phyloP scores from a whole-genome alignment of 1,140 invertebrate genomes.

The Eciton burchellii region DNA sequence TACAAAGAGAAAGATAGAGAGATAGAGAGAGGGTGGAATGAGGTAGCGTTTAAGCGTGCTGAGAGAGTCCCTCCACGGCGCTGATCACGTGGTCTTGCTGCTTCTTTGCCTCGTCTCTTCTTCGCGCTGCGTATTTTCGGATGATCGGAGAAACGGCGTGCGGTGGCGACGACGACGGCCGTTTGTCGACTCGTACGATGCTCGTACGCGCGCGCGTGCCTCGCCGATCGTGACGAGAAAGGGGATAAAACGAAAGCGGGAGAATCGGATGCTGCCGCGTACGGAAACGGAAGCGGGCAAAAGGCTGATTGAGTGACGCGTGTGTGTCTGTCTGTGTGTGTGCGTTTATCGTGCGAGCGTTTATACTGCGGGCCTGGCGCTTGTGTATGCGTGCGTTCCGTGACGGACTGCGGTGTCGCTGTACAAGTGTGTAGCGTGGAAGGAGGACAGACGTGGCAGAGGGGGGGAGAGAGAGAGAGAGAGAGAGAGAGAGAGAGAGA shows the following conservation, averaged over 20 bases:
- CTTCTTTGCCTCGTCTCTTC: conserved; percentile 41
- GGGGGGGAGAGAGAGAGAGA: conserved; percentile 19
- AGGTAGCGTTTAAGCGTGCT: conserved; percentile 47
- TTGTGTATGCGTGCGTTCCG: conserved; percentile 37
- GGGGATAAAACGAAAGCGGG: conserved; percentile 29
- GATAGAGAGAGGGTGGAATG: conserved; percentile 43
- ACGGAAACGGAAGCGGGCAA: conserved; percentile 6
- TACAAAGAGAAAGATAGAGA: conserved; percentile 41
- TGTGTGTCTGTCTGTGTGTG: conserved; percentile 51
- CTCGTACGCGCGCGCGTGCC: conserved; percentile 50
- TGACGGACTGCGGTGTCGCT: conserved; percentile 25
- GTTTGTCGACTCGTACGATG: conserved; percentile 9
- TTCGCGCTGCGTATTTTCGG: conserved; percentile 26
- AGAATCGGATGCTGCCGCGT: conserved; percentile 3
- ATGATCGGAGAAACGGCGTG: not conserved
- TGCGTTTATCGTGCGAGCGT: conserved; percentile 44
- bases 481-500: conserved; percentile 9
- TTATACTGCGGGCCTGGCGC: conserved; percentile 32
- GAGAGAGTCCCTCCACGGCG: conserved; percentile 45
- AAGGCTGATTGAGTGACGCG: not conserved
- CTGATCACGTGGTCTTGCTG: conserved; percentile 60
- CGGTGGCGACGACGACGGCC: not conserved
- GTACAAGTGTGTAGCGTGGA: conserved; percentile 42
- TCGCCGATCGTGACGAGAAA: not conserved
- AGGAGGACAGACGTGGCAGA: conserved; percentile 45